Base-by-base conservation (phyloP, 2,888 invertebrate species). In the Ophion obscuratus region DNA sequence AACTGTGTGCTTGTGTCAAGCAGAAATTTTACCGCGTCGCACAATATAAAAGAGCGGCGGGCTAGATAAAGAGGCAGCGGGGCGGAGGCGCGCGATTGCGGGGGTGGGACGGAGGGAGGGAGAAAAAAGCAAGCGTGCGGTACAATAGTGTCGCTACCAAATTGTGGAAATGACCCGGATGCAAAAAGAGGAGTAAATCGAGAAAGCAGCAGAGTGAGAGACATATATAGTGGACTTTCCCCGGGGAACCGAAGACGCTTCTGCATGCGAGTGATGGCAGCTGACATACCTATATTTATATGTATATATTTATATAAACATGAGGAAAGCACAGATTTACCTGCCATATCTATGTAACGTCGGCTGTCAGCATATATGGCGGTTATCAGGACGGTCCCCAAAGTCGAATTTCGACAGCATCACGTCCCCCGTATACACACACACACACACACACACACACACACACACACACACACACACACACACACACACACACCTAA, bases 231-330 rank as follows among this genome's bases (percentile, higher is more conserved):
- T 44, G 44, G 31, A 68, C 74, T 81, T 78, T 73, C 81, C 77
- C 83, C 76, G 57, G 86, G 83, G 83, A 86, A 78, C 70, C 77
- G 80, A 86, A 86, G 86, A 86, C 74, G 77, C 74, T 86, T 86
- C 77, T 74, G 78, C 68, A 83, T 83, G 80, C 81, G 70, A 83
- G 83, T 77, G 71, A 77, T 80, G 81, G 44, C 74, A 81, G 81
- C 74, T 66, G 73, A 62, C 36, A 68, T 73, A 62, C 36, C 75
- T 75, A 70, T 70, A 75, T 79, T 44, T 73, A 59, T 47, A 24
- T 61, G 61, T 61, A 24, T 24, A 61, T 24, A 24, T 61, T 9
- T 20, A 9, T 36, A 53, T 59, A 47, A 11, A 27, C 20, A 27
- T 11, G 53, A 53, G 53, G 53, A 14, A 59, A 14, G 27, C 17